phyloP scores from a whole-genome alignment of 2,888 invertebrate species.

The Cosmorhoe ocellata region DNA sequence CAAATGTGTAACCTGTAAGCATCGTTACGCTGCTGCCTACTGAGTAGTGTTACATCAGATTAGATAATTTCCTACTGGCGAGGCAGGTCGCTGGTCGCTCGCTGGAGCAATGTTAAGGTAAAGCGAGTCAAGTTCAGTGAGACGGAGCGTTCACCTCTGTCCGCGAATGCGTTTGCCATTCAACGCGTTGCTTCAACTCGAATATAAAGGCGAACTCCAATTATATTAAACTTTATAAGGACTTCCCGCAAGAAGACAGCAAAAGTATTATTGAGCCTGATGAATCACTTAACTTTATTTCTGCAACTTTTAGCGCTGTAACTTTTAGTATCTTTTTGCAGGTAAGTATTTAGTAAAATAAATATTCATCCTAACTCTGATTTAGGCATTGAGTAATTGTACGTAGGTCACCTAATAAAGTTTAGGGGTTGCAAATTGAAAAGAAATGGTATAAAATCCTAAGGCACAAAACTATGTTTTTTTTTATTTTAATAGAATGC shows the following conservation, averaged over 20 bases:
- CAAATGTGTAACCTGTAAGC: not conserved
- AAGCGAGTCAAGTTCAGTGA: constrained; percentile 69
- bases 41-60: constrained; percentile 28
- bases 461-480: too few relatives aligned
- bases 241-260: not conserved
- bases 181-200: constrained; percentile 31
- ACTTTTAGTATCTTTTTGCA: too few relatives aligned
- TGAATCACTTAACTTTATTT: too few relatives aligned
- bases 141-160: constrained; percentile 67
- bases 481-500: too few relatives aligned
- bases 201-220: constrained; percentile 9
- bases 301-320: too few relatives aligned
- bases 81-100: constrained; percentile 24
- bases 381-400: too few relatives aligned
- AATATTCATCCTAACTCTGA: too few relatives aligned
- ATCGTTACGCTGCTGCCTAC: constrained; percentile 1
- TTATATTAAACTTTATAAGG: not conserved
- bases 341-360: too few relatives aligned
- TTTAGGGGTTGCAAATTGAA: too few relatives aligned
- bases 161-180: constrained; percentile 50
- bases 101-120: constrained; percentile 59
- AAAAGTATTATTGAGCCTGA: too few relatives aligned
- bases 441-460: too few relatives aligned
- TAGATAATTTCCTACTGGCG: constrained; percentile 42
- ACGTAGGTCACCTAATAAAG: too few relatives aligned